Base-by-base conservation (phyloP, 1,140 invertebrate genomes). In the Megalopta genalis region DNA sequence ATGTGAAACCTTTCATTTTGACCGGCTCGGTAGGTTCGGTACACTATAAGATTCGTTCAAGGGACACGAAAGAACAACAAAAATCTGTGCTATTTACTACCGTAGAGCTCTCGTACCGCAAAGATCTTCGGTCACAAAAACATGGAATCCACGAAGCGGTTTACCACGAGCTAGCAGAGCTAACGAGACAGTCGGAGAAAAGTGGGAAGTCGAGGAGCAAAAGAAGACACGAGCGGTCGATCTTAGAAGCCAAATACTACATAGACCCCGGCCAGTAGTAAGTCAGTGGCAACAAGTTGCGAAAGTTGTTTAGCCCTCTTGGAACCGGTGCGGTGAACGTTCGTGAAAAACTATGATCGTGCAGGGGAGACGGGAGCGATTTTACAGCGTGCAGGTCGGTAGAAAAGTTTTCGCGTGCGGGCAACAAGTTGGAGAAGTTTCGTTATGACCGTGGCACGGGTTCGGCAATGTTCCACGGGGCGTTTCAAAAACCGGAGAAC, bases 221-320 rank as follows among this genome's bases (percentile, higher is more conserved):
- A n/a, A 27, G n/a, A 23, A n/a, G 25, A 64, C 16, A 52, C 39
- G 32, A 70, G 70, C 76, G 80, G 72, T 10, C 32, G 37, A 71
- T 73, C 73, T 69, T 37, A 66, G 49, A 64, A 81, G 37, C 39
- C 67, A 65, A 46, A 80, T 80, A 23, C 32, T 27, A 52, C 46
- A n/a, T 18, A 14, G 27, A n/a, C 2, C 66, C 16, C 54, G 66
- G 27, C 62, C 59, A 37, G 64, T n/a, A 46, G n/a, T 37, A 82
- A 82, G 77, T 82, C 74, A 77, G 52, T 60, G 88, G 89, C 90
- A 91, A 90, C 89, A 90, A 91, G 90, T 92, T 87, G 82, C 76
- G 80, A 87, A 89, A 91, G 89, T 91, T 86, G 80, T 86, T 86
- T 82, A 81, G 75, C 75, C 49, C 75, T 23, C 63, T 62, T 42